Percentiles rank a stretch among this genome's conserved stretches.
phyloP scores from a whole-genome alignment of 2,888 invertebrate species.

The Noctua janthe region DNA sequence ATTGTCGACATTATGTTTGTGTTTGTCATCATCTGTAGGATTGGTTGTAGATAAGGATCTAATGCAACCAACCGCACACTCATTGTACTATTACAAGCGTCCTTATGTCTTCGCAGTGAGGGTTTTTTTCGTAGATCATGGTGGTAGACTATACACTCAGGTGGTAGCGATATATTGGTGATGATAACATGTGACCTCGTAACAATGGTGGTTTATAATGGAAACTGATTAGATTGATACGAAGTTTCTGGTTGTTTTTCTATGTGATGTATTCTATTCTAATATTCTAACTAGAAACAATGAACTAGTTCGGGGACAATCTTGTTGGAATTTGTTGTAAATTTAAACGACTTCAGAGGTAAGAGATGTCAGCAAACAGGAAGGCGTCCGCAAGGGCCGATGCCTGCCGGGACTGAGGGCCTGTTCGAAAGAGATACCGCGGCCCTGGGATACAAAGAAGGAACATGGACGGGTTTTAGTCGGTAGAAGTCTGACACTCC shows the following conservation, averaged over 20 bases:
- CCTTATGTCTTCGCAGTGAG: neutral
- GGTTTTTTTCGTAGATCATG: neutral
- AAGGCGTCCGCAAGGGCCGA: too few species aligned
- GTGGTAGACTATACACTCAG: neutral
- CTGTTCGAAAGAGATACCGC: too few species aligned
- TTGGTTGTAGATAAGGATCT: constrained; percentile 29
- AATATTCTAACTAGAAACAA: neutral
- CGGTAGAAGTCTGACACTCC: too few species aligned
- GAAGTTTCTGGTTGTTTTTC: neutral
- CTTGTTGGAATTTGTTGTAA: neutral
- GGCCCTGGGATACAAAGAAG: too few species aligned
- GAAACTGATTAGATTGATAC: constrained; percentile 11
- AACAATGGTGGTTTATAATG: constrained; percentile 26
- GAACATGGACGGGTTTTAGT: too few species aligned
- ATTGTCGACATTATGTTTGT: constrained; percentile 21
- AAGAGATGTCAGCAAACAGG: neutral
- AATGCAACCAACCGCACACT: neutral
- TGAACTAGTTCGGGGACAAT: rapidly evolving
- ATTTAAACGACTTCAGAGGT: neutral
- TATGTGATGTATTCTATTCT: neutral
- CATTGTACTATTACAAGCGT: too few species aligned
- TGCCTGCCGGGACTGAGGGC: too few species aligned
- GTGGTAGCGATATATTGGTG: constrained; percentile 12
- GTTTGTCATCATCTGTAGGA: constrained; percentile 10
- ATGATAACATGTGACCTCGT: constrained; percentile 13